These are phyloP conservation scores for Elaphurus davidianus DNA, from an alignment of 2,113 vertebrate genomes.

Conservation along the genomic window DNA sequence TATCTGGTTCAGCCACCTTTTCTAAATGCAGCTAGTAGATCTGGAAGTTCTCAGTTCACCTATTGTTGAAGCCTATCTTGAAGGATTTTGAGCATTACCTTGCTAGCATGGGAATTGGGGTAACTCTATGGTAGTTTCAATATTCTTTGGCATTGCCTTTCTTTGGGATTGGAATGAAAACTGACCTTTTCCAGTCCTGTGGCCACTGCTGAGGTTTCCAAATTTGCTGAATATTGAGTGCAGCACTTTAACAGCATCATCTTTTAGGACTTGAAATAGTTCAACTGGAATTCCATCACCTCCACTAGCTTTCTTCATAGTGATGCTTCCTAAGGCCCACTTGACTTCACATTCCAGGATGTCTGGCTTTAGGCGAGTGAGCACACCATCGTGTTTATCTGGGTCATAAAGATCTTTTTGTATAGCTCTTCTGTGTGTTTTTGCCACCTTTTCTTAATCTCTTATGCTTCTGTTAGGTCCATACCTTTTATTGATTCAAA, in stretches of 20 bases:
- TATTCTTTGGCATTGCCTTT: neutral
- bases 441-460: neutral
- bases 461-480: neutral
- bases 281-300: neutral
- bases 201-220: neutral
- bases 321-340: neutral
- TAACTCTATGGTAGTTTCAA: neutral
- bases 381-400: neutral
- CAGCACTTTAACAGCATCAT: neutral
- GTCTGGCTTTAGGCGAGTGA: neutral
- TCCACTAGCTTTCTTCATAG: neutral
- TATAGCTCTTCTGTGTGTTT: neutral
- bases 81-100: neutral
- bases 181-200: neutral
- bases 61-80: neutral
- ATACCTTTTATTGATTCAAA: neutral
- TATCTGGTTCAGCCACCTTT: neutral
- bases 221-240: neutral
- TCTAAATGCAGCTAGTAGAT: neutral
- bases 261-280: neutral
- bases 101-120: neutral
- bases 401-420: neutral
- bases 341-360: neutral
- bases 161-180: neutral
- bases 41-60: neutral